These are phyloP conservation scores for Oceanodroma leucorhoa DNA, from an alignment of 2,797 vertebrate species.

Conservation along the genomic window DNA sequence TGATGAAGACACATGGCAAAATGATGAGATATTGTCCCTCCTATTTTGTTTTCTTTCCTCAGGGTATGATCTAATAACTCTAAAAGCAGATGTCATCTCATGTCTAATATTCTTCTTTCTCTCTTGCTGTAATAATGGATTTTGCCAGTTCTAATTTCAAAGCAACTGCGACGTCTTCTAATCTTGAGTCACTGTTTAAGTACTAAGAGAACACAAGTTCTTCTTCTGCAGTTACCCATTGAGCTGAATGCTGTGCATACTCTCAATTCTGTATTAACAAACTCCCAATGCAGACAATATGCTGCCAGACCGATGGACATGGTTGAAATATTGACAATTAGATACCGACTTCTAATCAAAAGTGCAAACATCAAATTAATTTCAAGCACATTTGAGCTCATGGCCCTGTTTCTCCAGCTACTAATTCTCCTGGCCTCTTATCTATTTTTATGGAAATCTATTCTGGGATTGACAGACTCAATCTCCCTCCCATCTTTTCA, in stretches of 20 bases:
- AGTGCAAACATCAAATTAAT: neutral
- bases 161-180: neutral
- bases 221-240: neutral
- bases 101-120: neutral
- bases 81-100: neutral
- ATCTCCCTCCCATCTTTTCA: neutral
- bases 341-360: neutral
- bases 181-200: neutral
- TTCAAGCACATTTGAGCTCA: neutral
- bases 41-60: neutral
- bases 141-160: neutral
- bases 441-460: neutral
- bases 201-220: neutral
- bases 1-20: neutral
- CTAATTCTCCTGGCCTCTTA: neutral
- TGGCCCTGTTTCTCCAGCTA: neutral
- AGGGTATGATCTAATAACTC: neutral
- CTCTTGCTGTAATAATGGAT: neutral
- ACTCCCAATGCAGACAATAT: neutral
- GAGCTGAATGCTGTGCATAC: neutral
- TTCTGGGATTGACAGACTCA: neutral
- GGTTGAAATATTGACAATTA: neutral
- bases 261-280: neutral
- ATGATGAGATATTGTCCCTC: neutral
- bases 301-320: neutral